Percentiles rank a stretch among this genome's conserved stretches.
These are phyloP conservation scores for Nothoprocta pentlandii DNA, from an alignment of 2,113 vertebrate genomes.

Conservation along the genomic window DNA sequence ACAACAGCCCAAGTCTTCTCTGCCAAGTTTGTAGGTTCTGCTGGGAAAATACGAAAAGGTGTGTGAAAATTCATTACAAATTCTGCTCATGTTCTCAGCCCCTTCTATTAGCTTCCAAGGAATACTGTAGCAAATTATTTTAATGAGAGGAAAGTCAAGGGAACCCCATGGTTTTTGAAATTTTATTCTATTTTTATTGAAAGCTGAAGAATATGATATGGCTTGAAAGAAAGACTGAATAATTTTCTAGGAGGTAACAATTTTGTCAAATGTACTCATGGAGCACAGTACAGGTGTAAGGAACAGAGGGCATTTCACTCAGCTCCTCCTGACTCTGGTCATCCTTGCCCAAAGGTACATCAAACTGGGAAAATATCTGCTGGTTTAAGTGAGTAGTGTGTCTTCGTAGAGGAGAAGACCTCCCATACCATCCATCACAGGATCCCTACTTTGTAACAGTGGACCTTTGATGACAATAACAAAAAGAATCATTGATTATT, in stretches of 20 bases:
- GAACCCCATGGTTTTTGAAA: constrained; percentile 37
- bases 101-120: constrained; percentile 51
- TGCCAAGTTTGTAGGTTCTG: not conserved
- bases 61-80: constrained; percentile 30
- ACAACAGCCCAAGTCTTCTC: not conserved
- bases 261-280: constrained; percentile 17
- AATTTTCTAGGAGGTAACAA: constrained; percentile 10
- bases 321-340: not conserved
- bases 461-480: not conserved
- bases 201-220: constrained; percentile 52
- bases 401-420: not conserved
- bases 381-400: not conserved
- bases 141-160: constrained; percentile 49
- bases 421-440: not conserved
- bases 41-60: not conserved
- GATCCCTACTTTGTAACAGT: not conserved
- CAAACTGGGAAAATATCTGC: not conserved
- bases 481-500: not conserved
- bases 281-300: not conserved
- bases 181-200: constrained; percentile 23
- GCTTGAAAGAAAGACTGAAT: constrained; percentile 43
- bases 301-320: not conserved
- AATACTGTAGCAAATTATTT: constrained; percentile 58
- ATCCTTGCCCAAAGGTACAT: not conserved
- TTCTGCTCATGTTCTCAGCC: constrained; percentile 36